Evolutionary conservation across 2,888 invertebrate species (phyloP).

Genomic region (Chrysotoxum bicinctum): DNA sequence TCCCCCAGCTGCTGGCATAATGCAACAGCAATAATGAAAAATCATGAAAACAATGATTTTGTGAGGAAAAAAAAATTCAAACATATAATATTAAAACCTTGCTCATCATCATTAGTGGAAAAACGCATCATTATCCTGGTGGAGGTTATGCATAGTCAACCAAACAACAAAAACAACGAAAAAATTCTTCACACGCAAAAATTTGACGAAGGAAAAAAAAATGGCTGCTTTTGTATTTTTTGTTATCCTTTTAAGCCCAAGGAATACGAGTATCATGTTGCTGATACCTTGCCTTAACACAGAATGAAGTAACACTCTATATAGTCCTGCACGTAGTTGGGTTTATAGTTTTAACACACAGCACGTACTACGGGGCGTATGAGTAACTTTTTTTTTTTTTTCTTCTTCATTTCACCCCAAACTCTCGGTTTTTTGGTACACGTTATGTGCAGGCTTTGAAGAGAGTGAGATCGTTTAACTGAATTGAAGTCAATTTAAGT

Average conservation of each 20-base stretch:
- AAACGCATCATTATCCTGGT: slow-evolving; percentile 55
- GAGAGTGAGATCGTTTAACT: slow-evolving; percentile 50
- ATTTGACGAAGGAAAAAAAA: slow-evolving; percentile 3
- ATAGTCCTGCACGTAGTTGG: slow-evolving; percentile 28
- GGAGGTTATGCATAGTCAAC: slow-evolving; percentile 25
- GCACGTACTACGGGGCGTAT: slow-evolving; percentile 40
- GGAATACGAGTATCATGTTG: slow-evolving; percentile 47
- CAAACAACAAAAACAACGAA: not conserved
- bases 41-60: slow-evolving; percentile 32
- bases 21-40: slow-evolving; percentile 48
- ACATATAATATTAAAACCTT: slow-evolving; percentile 23
- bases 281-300: slow-evolving; percentile 48
- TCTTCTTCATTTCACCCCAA: not conserved
- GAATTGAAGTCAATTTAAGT: slow-evolving; percentile 68
- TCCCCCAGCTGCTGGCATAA: not conserved
- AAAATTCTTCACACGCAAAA: slow-evolving; percentile 11
- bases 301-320: slow-evolving; percentile 57
- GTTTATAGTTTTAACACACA: slow-evolving; percentile 39
- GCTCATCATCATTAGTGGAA: slow-evolving; percentile 47
- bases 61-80: not conserved
- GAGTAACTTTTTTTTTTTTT: slow-evolving; percentile 28
- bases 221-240: not conserved
- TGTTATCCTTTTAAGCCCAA: slow-evolving; percentile 41
- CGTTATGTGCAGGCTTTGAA: slow-evolving; percentile 4
- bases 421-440: not conserved